These are phyloP conservation scores for Tyrophagus putrescentiae DNA, from an alignment of 1,140 invertebrate species.

Conservation along the genomic window DNA sequence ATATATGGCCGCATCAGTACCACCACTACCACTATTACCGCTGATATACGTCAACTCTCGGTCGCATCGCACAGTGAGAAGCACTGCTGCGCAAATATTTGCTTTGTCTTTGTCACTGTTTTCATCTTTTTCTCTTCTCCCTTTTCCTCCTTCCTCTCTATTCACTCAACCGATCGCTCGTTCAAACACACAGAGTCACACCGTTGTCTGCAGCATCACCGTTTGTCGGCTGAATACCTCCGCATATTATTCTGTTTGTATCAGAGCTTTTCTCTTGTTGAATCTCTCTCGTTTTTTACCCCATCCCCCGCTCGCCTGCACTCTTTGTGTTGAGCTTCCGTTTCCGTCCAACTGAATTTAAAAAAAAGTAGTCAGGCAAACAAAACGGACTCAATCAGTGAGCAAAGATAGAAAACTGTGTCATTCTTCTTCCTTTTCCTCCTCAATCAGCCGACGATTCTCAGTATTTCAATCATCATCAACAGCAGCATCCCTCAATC, in stretches of 20 bases:
- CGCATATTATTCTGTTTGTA: no score
- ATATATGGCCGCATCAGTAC: neutral
- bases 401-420: no score
- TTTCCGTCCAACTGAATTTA: constrained; percentile 12
- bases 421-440: neutral
- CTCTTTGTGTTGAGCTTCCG: neutral
- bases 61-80: neutral
- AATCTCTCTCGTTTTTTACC: neutral
- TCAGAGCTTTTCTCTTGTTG: constrained; percentile 3
- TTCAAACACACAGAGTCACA: no score
- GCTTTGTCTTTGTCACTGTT: neutral
- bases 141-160: neutral
- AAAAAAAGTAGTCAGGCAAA: no score
- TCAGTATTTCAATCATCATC: no score
- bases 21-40: no score
- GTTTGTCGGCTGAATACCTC: no score
- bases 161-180: neutral
- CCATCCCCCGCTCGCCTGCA: neutral
- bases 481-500: no score
- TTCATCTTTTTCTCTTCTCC: neutral
- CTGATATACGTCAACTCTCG: neutral
- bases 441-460: neutral
- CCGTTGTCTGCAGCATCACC: no score
- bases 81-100: constrained; percentile 1
- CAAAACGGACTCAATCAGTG: no score